Percentiles rank a stretch among this genome's conserved stretches.
These are phyloP conservation scores for Leptoclinus maculatus DNA, from an alignment of 2,797 vertebrate genomes.

Conservation along the genomic window DNA sequence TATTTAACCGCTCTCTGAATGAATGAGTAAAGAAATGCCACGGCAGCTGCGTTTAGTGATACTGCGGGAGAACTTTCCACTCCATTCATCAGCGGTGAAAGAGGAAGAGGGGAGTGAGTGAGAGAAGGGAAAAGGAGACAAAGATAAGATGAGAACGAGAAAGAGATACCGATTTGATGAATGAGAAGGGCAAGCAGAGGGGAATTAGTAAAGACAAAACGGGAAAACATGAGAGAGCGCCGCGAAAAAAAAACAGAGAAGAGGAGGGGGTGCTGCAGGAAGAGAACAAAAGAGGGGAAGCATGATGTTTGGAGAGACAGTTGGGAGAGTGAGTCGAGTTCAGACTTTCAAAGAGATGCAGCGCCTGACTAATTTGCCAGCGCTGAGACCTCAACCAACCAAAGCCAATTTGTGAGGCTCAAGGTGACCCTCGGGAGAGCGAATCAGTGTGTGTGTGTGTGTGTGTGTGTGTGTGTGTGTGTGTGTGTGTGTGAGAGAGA, in stretches of 20 bases:
- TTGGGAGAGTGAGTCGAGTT: constrained; percentile 46
- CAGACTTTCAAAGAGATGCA: constrained; percentile 68
- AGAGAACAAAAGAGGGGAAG: constrained; percentile 46
- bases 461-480: constrained; percentile 31
- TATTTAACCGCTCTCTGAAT: constrained; percentile 53
- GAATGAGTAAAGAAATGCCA: constrained; percentile 58
- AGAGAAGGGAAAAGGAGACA: constrained; percentile 13
- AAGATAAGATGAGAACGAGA: constrained; percentile 40
- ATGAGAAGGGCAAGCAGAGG: constrained; percentile 24
- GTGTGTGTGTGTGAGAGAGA: neutral
- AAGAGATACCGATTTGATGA: constrained; percentile 48
- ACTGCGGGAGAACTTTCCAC: constrained; percentile 58
- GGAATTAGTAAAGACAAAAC: constrained; percentile 25
- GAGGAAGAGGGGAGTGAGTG: constrained; percentile 25
- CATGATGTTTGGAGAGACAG: constrained; percentile 43
- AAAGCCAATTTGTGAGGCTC: constrained; percentile 74
- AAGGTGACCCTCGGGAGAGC: constrained; percentile 72
- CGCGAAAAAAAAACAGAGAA: neutral
- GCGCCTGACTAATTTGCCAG: constrained; percentile 68
- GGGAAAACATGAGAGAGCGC: constrained; percentile 26
- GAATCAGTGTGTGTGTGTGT: constrained; percentile 35
- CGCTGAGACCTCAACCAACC: constrained; percentile 65
- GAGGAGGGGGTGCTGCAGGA: neutral
- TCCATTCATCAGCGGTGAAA: constrained; percentile 56
- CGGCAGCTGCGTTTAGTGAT: constrained; percentile 60